Evolutionary conservation across 2,797 vertebrate genomes (phyloP), one percentile per base, ranked within the genome.

Genomic region (Acestrorhynchus altus): DNA sequence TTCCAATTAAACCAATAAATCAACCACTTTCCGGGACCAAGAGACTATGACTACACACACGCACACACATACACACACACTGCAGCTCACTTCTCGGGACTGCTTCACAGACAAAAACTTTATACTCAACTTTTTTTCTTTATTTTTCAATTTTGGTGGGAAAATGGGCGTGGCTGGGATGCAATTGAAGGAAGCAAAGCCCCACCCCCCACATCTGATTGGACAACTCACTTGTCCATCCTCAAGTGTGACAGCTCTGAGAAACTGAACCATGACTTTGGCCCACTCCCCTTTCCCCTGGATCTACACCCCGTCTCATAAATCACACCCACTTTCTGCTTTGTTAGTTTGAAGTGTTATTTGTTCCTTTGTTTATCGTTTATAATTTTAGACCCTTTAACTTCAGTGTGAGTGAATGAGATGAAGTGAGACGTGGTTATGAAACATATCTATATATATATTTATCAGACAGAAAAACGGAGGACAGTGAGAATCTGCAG

Each of bases 21-120:
- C 78, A 84, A 77, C 60, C 67, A 83, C 77, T 75, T 69, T 90
- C 92, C 86, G 94, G 96, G 96, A 97, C 96, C 95, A 96, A 96
- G 94, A 95, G 95, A 96, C 94, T 78, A 91, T 94, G 59, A 61
- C n/a, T 2, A 49, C 22, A 70, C 75, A 56, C 67, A 46, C 44
- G 18, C 72, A 52, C 71, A 59, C 57, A 65, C 92, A 86, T 83
- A 84, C 92, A 90, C 88, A 78, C 68, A 82, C 87, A 11, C 86
- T 87, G 83, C 88, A 67, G 83, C 88, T 89, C 92, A 80, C 88
- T 89, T 89, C 90, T 86, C 74, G 83, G 87, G 92, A 85, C 87
- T 79, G 72, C 11, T 89, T 86, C 76, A 76, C 81, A 85, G 87
- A n/a, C n/a, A n/a, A 90, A 66, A 56, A 65, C 42, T 92, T 92